Percentiles rank a stretch among this genome's conserved stretches.
Evolutionary conservation across 2,888 invertebrate species (phyloP).

Genomic region (Parapristionchus giblindavisi): DNA sequence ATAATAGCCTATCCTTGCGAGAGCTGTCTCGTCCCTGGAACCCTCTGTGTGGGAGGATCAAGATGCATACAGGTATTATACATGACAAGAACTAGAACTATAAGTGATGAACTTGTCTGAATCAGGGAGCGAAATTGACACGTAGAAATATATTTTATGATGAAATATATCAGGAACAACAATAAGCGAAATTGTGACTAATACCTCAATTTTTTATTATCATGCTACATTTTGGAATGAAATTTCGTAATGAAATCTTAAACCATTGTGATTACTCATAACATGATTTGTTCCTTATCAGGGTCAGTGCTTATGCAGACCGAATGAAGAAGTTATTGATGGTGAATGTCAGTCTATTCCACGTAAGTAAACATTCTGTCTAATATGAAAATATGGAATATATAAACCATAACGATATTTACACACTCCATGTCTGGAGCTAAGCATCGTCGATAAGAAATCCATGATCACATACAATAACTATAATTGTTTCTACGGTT

Average conservation of each 20-base stretch:
- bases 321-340: constrained; percentile 48
- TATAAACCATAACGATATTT: too few species aligned
- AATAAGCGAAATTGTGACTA: neutral
- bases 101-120: too few species aligned
- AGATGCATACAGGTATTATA: constrained; percentile 45
- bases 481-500: too few species aligned
- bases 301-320: constrained; percentile 51
- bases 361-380: too few species aligned
- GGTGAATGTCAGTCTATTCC: constrained; percentile 47
- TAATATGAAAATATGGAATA: too few species aligned
- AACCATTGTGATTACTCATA: neutral
- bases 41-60: constrained; percentile 55
- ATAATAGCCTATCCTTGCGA: constrained; percentile 53
- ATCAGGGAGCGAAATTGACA: too few species aligned
- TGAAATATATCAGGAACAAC: too few species aligned
- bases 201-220: neutral
- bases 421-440: too few species aligned
- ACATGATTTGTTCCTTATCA: constrained; percentile 36
- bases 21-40: constrained; percentile 43
- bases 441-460: too few species aligned
- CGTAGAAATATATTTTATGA: too few species aligned
- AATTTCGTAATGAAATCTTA: neutral
- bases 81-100: neutral
- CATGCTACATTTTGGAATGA: neutral
- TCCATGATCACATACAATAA: too few species aligned